Evolutionary conservation across 2,797 vertebrate species (phyloP).

Genomic region (Phrynocephalus vlangalii): DNA sequence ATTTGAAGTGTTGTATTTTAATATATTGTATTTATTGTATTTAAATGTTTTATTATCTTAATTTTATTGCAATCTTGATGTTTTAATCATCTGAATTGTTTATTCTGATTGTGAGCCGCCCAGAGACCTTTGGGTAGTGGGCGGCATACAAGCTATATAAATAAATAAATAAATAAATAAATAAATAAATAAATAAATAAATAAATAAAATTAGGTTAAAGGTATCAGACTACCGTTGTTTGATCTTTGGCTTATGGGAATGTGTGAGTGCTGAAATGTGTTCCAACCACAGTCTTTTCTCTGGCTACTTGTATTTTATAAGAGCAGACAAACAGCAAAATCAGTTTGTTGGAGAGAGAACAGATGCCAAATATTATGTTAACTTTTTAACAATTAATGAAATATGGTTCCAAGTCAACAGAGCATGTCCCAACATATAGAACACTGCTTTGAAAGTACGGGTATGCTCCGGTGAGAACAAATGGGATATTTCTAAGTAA

Average conservation of each 20-base stretch:
- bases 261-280: background rate
- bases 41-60: no score
- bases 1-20: no score
- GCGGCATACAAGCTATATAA: no score
- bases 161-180: no score
- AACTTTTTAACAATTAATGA: slow-evolving; percentile 33
- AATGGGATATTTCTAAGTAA: background rate
- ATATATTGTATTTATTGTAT: no score
- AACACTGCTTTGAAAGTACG: no score
- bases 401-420: background rate
- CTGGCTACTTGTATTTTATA: background rate
- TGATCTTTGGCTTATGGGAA: rapidly evolving
- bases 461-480: background rate
- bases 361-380: background rate
- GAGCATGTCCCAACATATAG: background rate
- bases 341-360: background rate
- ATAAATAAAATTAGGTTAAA: background rate
- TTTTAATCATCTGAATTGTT: no score
- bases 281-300: background rate
- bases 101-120: no score
- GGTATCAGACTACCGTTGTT: background rate
- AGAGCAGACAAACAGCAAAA: slow-evolving; percentile 7
- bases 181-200: no score
- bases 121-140: no score
- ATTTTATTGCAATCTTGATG: no score